Conservation (phyloP, 92 coral and sea anemone genomes). For the Phenganax stokvisi region DNA sequence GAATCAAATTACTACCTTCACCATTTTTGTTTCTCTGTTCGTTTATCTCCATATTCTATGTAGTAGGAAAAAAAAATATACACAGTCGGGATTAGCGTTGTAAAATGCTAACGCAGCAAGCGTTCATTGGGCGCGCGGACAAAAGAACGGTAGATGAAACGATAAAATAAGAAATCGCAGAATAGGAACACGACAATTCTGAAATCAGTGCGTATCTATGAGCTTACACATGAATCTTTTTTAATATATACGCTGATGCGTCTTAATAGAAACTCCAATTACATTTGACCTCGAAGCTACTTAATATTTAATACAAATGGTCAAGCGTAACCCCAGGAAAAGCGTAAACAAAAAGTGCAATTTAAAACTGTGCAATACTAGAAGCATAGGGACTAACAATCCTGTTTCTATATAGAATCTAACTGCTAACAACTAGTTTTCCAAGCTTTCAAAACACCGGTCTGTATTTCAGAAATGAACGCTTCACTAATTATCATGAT, state of each 20-base stretch:
- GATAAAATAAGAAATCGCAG: too few relatives aligned
- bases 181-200: background rate
- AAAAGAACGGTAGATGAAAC: too few relatives aligned
- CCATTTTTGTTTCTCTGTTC: background rate
- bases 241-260: slow-evolving; percentile 1
- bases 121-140: too few relatives aligned
- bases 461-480: background rate
- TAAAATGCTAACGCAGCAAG: too few relatives aligned
- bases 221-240: background rate
- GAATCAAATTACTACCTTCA: background rate
- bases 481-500: slow-evolving; percentile 10
- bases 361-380: background rate
- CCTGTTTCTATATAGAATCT: too few relatives aligned
- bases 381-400: too few relatives aligned
- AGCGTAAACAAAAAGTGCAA: background rate
- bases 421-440: too few relatives aligned
- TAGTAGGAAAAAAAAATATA: background rate
- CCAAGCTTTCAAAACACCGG: background rate
- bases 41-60: background rate
- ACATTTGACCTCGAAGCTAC: background rate
- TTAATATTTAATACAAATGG: background rate
- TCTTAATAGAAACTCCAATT: background rate
- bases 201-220: background rate
- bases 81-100: background rate
- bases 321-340: background rate